phyloP scores from a whole-genome alignment of 2,797 vertebrate genomes.

The Arrhamphus sclerolepis region DNA sequence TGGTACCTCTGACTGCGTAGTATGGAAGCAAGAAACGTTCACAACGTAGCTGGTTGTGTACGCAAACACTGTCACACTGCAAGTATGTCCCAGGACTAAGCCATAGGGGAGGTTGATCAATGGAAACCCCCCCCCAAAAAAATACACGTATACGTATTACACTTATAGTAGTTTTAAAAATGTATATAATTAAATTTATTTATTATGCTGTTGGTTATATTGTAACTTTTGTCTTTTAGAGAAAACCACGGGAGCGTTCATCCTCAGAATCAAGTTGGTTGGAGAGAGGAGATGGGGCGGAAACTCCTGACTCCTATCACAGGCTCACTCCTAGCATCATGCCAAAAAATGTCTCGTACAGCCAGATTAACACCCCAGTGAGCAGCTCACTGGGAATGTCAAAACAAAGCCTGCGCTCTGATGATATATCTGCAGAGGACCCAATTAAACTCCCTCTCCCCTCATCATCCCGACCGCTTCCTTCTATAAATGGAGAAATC shows the following conservation, averaged over 20 bases:
- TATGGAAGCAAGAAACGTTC: no score
- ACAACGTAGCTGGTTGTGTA: no score
- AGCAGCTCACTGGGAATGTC: conserved; percentile 5
- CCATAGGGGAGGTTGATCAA: no score
- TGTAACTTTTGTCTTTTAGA: conserved; percentile 49
- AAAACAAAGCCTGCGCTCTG: conserved; percentile 3
- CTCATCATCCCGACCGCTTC: conserved; percentile 35
- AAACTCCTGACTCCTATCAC: conserved; percentile 70
- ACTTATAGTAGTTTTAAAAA: no score
- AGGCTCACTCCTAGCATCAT: conserved; percentile 45
- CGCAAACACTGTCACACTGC: no score
- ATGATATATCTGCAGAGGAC: conserved; percentile 14
- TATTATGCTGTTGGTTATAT: not conserved
- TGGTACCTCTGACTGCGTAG: no score
- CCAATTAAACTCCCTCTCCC: conserved; percentile 57
- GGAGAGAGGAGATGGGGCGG: conserved; percentile 64
- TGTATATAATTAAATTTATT: no score
- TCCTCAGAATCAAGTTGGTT: conserved; percentile 75
- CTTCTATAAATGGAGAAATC: conserved; percentile 66
- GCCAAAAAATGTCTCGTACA: conserved; percentile 19
- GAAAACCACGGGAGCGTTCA: conserved; percentile 57
- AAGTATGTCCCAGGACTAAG: no score
- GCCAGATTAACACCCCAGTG: conserved; percentile 8
- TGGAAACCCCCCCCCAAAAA: no score
- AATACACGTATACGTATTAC: no score